Evolutionary conservation across 2,113 vertebrate species (phyloP), one percentile per base, ranked within the genome.

Genomic region (Aix galericulata): DNA sequence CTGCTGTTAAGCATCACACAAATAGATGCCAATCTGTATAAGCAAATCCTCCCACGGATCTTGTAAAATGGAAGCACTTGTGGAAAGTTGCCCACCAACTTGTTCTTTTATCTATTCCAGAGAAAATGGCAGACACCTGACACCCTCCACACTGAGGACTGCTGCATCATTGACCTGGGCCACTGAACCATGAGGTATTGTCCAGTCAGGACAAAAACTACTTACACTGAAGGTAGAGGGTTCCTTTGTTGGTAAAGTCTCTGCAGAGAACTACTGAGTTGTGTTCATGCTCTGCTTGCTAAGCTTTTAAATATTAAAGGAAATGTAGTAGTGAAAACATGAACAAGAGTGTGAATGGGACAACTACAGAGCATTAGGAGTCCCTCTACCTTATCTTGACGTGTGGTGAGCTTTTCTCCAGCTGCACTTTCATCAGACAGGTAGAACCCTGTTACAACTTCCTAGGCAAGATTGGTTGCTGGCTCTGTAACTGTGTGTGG

Each of bases 31-130:
- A 93, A 74, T 86, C 48, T 6, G 31, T 83, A 10, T 31, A 71
- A 81, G 82, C 73, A 88, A 32, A 64, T 95, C 80, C 86, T 96
- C 74, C 77, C 83, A 82, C 83, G 66, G 81, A 88, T 94, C 89
- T 88, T 77, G 81, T 76, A 50, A 88, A 93, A 93, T 86, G 93
- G 92, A 96, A 96, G 94, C 88, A 89, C 94, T 91, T 72, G 82
- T 89, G 79, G 68, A 60, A 94, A 88, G 85, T 4, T 95, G 74
- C 69, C 55, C 78, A 86, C 50, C 31, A 52, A 5, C 71, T 94
- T 88, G 58, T 13, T 91, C 27, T 82, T 52, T 63, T 42, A 17
- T 10, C 34, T 75, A 1, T 63, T 85, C 21, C 53, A 76, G 62
- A 72, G 81, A 48, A 86, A 23, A 44, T 1, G 23, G 72, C 44